Conservation (phyloP, 37 sponge, comb jelly and placozoan species). For the Halichondria panicea region DNA sequence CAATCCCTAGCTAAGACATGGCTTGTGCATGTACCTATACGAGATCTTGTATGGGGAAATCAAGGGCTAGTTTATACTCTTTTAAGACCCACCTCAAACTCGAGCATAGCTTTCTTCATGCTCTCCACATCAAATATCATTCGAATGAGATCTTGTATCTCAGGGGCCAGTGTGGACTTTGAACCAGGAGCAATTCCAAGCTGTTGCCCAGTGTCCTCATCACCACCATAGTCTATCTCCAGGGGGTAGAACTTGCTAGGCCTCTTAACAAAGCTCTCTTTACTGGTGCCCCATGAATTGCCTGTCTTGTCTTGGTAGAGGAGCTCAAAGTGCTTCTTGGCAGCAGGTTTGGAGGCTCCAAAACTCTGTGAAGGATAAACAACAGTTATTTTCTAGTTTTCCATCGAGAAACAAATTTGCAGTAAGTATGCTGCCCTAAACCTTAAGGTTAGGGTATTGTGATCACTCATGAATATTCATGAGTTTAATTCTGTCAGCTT, state of each 20-base stretch:
- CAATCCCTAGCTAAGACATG: neutral
- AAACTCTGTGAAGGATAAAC: too few relatives aligned
- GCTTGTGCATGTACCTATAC: neutral
- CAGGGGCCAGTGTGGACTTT: slow-evolving; percentile 73
- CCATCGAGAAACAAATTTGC: too few relatives aligned
- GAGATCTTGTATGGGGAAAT: neutral
- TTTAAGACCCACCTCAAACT: slow-evolving; percentile 95
- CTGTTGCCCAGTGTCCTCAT: slow-evolving; percentile 43
- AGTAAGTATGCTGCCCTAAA: too few relatives aligned
- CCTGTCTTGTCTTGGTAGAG: slow-evolving; percentile 84
- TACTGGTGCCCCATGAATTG: slow-evolving; percentile 64
- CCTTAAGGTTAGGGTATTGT: too few relatives aligned
- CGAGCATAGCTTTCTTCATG: slow-evolving; percentile 93
- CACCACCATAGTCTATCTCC: slow-evolving; percentile 95
- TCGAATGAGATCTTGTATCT: slow-evolving; percentile 79
- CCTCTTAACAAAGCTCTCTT: slow-evolving; percentile 68
- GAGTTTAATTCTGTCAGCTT: too few relatives aligned
- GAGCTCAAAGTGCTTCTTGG: slow-evolving; percentile 51
- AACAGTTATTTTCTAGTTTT: too few relatives aligned
- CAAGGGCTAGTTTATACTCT: neutral
- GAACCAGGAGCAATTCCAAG: slow-evolving; percentile 57
- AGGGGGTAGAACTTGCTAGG: slow-evolving; percentile 96
- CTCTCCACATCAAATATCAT: slow-evolving; percentile 94
- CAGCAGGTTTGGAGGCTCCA: slow-evolving; percentile 25
- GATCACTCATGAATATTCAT: too few relatives aligned